These are phyloP conservation scores for Drosophila colorata DNA, from an alignment of 2,888 invertebrate species.

Conservation along the genomic window DNA sequence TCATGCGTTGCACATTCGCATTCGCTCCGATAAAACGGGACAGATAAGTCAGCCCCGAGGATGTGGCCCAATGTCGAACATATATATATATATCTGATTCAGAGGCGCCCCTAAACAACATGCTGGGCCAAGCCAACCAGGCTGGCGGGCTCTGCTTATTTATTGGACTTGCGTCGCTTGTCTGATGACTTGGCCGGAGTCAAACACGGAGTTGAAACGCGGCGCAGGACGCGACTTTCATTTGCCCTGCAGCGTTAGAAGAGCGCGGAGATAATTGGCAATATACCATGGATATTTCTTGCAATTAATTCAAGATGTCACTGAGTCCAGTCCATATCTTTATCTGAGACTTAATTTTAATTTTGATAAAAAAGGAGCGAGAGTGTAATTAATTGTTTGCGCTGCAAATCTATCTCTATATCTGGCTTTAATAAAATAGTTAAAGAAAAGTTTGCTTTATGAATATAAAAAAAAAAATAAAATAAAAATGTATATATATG, in stretches of 20 bases:
- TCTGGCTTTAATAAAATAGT: no score
- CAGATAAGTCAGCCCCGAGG: slow-evolving; percentile 63
- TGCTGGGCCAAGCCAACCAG: slow-evolving; percentile 12
- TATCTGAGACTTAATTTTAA: not conserved
- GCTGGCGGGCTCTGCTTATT: slow-evolving; percentile 38
- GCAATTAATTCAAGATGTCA: slow-evolving; percentile 16
- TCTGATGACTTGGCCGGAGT: slow-evolving; percentile 19
- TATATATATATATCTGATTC: slow-evolving; percentile 53
- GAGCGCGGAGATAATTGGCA: not conserved
- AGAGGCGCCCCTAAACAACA: slow-evolving; percentile 34
- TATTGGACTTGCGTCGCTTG: slow-evolving; percentile 38
- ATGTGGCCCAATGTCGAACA: slow-evolving; percentile 57
- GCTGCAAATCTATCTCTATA: no score
- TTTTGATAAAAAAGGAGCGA: not conserved
- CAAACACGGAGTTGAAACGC: not conserved
- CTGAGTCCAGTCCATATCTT: not conserved
- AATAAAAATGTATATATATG: not conserved
- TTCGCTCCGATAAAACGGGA: slow-evolving; percentile 60
- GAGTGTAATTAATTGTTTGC: not conserved
- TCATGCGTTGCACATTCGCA: slow-evolving; percentile 75
- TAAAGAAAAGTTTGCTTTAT: no score
- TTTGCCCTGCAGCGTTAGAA: slow-evolving; percentile 6
- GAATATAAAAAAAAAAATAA: no score
- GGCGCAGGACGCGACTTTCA: slow-evolving; percentile 5
- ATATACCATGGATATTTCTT: not conserved